Evolutionary conservation across 2,797 vertebrate species (phyloP), one percentile per base, ranked within the genome.

Genomic region (Peromyscus attwateri): DNA sequence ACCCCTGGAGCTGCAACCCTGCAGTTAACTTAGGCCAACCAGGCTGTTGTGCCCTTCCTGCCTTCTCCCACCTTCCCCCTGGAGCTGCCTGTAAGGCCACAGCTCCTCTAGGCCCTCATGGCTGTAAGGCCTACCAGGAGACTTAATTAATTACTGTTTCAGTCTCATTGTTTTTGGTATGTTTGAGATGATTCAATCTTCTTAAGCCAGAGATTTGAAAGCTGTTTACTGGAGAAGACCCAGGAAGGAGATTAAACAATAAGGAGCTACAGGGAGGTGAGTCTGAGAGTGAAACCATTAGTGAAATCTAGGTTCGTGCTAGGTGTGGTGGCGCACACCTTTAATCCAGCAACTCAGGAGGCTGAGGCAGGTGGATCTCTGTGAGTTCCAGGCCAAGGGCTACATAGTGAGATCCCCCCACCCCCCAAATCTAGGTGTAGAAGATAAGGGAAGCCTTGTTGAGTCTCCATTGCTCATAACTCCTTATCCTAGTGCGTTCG

Each of bases 231-330:
- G 83, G 84, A 84, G 62, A 66, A 88, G 52, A 3, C 14, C 49
- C 10, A 64, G 66, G 37, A 64, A 43, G 80, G 84, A 76, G 19
- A 88, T 21, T 66, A 60, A 88, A 14, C 11, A 46, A 23, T 60
- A 49, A 55, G 55, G 76, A 95, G 46, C 23, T 88, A 21, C 19
- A 40, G 49, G 43, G 70, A 92, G 75, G 46, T 23, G 40, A 37
- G 60, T 82, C 37, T 89, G 40, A 92, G 71, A 55, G 75, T 64
- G n/a, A 79, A 70, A 92, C 57, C 83, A 87, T 37, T 27, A 76
- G 64, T 68, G 68, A 79, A 21, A 11, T n/a, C 31, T 21, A 75
- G 64, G 31, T 29, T 84, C 79, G 14, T 81, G 79, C 79, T 37
- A 23, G 52, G 79, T 81, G 16, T 81, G 79, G 34, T 60, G 19